phyloP scores from a whole-genome alignment of 30 jellyfish, hydroid and myxozoan species.

The Hydra vulgaris region DNA sequence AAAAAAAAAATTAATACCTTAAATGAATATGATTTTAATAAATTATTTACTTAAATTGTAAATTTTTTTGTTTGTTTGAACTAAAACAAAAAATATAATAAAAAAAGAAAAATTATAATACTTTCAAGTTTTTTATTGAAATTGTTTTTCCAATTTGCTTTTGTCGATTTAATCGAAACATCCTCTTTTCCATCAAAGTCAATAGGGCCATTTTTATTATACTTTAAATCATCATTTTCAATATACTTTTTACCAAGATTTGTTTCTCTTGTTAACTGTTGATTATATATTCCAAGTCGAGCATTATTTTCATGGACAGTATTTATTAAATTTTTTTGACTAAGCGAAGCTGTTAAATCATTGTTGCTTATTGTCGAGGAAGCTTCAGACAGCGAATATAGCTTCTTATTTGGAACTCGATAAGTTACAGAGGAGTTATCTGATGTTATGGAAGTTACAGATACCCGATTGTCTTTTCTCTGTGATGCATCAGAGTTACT shows the following conservation, averaged over 20 bases:
- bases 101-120: too few species aligned
- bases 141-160: not conserved
- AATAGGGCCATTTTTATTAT: too few species aligned
- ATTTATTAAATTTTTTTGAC: not conserved
- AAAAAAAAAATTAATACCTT: too few species aligned
- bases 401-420: constrained; percentile 11
- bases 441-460: constrained; percentile 15
- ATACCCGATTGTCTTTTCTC: constrained; percentile 1
- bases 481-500: not conserved
- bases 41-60: too few species aligned
- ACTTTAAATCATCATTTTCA: not conserved
- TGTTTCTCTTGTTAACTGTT: not conserved
- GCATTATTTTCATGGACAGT: not conserved
- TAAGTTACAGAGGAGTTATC: not conserved
- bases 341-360: not conserved
- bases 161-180: not conserved
- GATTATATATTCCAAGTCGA: not conserved
- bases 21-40: too few species aligned
- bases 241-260: not conserved
- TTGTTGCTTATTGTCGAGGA: not conserved
- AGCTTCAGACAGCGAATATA: not conserved
- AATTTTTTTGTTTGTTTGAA: too few species aligned
- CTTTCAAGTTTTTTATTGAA: not conserved
- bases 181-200: not conserved
- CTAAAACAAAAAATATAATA: too few species aligned